Base-by-base conservation (phyloP, 2,113 vertebrate genomes). In the Pygoscelis antarcticus region DNA sequence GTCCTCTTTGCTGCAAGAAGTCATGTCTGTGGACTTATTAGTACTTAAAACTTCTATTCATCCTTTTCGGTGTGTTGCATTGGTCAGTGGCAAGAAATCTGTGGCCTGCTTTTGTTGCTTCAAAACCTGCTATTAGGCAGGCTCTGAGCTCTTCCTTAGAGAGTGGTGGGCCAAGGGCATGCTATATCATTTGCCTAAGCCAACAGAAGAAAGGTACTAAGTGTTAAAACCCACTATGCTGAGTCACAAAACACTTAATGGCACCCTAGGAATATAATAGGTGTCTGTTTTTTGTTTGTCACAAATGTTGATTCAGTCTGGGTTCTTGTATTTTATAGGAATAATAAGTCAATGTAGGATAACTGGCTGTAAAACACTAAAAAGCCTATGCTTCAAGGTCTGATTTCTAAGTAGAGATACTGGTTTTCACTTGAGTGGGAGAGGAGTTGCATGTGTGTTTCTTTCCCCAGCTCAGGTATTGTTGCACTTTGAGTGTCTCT, bases 201-300 rank as follows among this genome's bases (percentile, higher is more conserved):
- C 89, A 91, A 9, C 80, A 92, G 81, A 76, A 72, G 94, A 96
- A 84, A 95, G 93, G 83, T 91, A 87, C 65, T 11, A 13, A 93
- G 90, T 92, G 86, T 85, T 93, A 82, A 96, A 97, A 77, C 83
- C 91, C 90, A 87, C 92, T 87, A 49, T 82, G 95, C 92, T 95
- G 92, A 96, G 83, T 97, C 82, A 90, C 77, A 72, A 89, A 97
- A 93, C 72, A 80, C 61, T 87, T 89, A 80, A 92, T 93, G 80
- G 77, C 87, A 96, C 65, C 87, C 70, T 96, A n/a, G 20, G 82
- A 90, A 69, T 62, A 26, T 77, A 85, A 78, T 52, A 68, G 90
- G 95, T 7, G 4, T 85, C 95, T 94, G n/a, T 47, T 85, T 95
- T 83, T 74, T 92, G 57, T 93, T 95, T 96, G 92, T 95, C 91